Percentiles rank a stretch among this genome's conserved stretches.
These are phyloP conservation scores for Equus quagga DNA, from an alignment of 2,113 vertebrate species.

Conservation along the genomic window DNA sequence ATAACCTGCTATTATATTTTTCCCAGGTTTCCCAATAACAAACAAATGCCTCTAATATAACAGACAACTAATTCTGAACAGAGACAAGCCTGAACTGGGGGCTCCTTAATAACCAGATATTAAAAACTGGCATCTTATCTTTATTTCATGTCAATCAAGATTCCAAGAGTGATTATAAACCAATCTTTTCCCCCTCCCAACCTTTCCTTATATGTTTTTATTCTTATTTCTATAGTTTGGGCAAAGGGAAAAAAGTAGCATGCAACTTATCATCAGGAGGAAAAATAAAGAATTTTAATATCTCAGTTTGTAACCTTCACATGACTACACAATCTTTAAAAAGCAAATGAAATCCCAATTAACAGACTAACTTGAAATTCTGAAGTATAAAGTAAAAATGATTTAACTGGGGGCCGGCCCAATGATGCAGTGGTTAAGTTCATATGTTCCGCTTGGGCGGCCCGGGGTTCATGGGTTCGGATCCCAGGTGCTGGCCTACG, in stretches of 20 bases:
- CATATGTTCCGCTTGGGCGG: too few relatives aligned
- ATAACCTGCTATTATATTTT: background rate
- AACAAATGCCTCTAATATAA: background rate
- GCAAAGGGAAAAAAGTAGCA: background rate
- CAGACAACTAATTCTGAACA: background rate
- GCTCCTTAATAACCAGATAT: background rate
- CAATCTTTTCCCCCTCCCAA: background rate
- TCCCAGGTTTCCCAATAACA: background rate
- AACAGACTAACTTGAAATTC: constrained; percentile 58
- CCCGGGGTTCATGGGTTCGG: too few relatives aligned
- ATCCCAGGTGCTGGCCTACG: too few relatives aligned
- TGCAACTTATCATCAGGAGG: background rate
- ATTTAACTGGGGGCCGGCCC: constrained; percentile 54
- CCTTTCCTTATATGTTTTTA: background rate
- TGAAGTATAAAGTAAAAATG: constrained; percentile 75
- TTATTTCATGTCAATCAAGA: constrained; percentile 12
- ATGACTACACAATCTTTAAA: background rate
- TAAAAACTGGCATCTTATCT: background rate
- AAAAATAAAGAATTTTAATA: background rate
- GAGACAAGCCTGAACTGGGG: background rate
- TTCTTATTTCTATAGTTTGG: background rate
- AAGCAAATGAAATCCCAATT: constrained; percentile 61
- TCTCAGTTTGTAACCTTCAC: background rate
- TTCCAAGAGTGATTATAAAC: background rate
- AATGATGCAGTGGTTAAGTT: too few relatives aligned